Base-by-base conservation (phyloP, 2,797 vertebrate genomes). In the Microctenopoma stevenorrisi region DNA sequence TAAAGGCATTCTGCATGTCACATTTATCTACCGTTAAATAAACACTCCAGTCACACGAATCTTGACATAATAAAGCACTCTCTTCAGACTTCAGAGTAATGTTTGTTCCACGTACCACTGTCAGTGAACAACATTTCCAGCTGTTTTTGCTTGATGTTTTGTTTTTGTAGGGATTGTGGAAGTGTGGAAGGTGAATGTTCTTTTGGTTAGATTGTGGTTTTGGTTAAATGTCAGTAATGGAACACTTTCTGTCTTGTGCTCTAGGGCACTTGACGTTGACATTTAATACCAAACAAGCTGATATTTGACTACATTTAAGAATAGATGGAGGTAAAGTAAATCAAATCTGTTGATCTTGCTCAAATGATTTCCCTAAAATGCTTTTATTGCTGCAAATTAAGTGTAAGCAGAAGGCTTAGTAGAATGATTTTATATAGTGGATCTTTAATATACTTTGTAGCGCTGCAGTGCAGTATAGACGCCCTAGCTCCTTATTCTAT, bases 391-490 rank as follows among this genome's bases (percentile, higher is more conserved):
- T 59, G 26, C 6, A 25, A 42, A 44, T 51, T 13, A 28, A 7
- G 40, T 16, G 33, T 46, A 26, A 18, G 9, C 3, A 53, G 43
- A 12, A 53, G 14, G 52, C 33, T 7, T 52, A 15, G 13, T 37
- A 54, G 25, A 66, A 70, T 53, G 13, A 35, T 60, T 68, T 30
- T 53, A 42, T 53, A 68, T 48, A 37, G 54, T 84, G 58, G 59
- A 48, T 74, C 73, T 72, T 47, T 60, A n/a, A 5, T 65, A 58
- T 52, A 13, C 52, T 50, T 44, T 72, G 67, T 48, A 30, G 72
- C 87, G 85, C 83, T 90, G 91, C 90, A 90, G 66, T 90, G 89
- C 88, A 90, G 89, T 78, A 72, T 61, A 77, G 86, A 74, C 0
- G 64, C 76, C 64, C 67, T 77, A 79, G 74, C 79, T 88, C 68